Evolutionary conservation across 2,888 invertebrate species (phyloP).

Genomic region (Epirrita christyi): DNA sequence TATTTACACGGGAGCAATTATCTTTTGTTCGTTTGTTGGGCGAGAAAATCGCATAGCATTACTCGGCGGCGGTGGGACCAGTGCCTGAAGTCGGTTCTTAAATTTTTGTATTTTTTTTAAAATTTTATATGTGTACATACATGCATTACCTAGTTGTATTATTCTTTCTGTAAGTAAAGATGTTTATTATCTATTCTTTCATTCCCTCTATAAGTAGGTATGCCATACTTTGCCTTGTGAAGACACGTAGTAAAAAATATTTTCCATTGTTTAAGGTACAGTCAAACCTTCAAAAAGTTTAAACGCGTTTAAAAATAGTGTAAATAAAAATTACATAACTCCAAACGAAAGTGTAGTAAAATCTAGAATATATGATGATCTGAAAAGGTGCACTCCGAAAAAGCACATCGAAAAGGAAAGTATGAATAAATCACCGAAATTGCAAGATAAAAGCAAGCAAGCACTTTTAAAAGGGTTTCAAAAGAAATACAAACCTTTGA

Average conservation of each 20-base stretch:
- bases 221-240: too few relatives aligned
- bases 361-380: slow-evolving; percentile 47
- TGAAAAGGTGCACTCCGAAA: slow-evolving; percentile 41
- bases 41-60: too few relatives aligned
- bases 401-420: slow-evolving; percentile 44
- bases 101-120: too few relatives aligned
- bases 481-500: slow-evolving; percentile 46
- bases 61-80: too few relatives aligned
- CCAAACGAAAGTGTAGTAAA: slow-evolving; percentile 53
- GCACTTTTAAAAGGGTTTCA: slow-evolving; percentile 48
- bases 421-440: slow-evolving; percentile 34
- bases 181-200: too few relatives aligned
- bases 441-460: slow-evolving; percentile 39
- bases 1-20: too few relatives aligned
- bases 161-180: too few relatives aligned
- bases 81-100: too few relatives aligned
- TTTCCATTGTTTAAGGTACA: slow-evolving; percentile 49
- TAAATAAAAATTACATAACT: slow-evolving; percentile 54
- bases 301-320: slow-evolving; percentile 49
- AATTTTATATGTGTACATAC: too few relatives aligned
- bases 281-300: slow-evolving; percentile 43
- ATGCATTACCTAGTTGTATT: too few relatives aligned
- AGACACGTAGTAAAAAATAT: neutral
- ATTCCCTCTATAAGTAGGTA: too few relatives aligned
- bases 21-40: too few relatives aligned